Conservation (phyloP, 2,888 invertebrate genomes). For the Eueremaeus valkanovi region DNA sequence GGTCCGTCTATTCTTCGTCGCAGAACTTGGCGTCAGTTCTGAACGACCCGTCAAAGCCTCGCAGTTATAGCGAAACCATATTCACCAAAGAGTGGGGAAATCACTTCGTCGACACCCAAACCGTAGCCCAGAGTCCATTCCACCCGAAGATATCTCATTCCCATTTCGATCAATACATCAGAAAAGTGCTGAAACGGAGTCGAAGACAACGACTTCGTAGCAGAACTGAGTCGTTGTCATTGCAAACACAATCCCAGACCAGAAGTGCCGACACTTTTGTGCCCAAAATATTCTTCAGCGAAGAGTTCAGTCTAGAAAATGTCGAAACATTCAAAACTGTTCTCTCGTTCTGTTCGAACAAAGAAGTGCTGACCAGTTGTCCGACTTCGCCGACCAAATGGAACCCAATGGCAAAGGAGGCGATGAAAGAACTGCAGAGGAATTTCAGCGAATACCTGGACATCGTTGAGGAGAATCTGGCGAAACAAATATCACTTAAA, state of each 20-base stretch:
- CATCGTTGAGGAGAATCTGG: constrained; percentile 88
- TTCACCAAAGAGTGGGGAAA: constrained; percentile 99
- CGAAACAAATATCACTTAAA: constrained; percentile 84
- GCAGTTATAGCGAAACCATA: constrained; percentile 76
- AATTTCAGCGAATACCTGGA: constrained; percentile 87
- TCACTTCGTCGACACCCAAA: constrained; percentile 73
- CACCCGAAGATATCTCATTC: constrained; percentile 74
- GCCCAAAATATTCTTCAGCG: constrained; percentile 67
- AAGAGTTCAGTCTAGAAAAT: constrained; percentile 72
- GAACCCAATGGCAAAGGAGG: constrained; percentile 30
- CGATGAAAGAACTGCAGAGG: constrained; percentile 41
- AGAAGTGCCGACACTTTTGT: constrained; percentile 41
- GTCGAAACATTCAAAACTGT: constrained; percentile 66
- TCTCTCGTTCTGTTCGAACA: not conserved
- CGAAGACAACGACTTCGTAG: constrained; percentile 2
- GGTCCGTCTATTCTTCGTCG: constrained; percentile 84
- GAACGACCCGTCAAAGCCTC: constrained; percentile 76
- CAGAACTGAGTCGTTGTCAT: constrained; percentile 6
- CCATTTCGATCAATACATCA: constrained; percentile 82
- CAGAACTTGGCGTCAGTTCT: constrained; percentile 93
- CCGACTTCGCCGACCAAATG: not conserved
- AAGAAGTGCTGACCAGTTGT: constrained; percentile 20
- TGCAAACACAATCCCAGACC: constrained; percentile 26
- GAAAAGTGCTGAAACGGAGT: constrained; percentile 56
- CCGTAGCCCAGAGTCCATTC: constrained; percentile 71